Percentiles rank a stretch among this genome's conserved stretches.
These are phyloP conservation scores for Decapterus maruadsi DNA, from an alignment of 2,797 vertebrate genomes.

Conservation along the genomic window DNA sequence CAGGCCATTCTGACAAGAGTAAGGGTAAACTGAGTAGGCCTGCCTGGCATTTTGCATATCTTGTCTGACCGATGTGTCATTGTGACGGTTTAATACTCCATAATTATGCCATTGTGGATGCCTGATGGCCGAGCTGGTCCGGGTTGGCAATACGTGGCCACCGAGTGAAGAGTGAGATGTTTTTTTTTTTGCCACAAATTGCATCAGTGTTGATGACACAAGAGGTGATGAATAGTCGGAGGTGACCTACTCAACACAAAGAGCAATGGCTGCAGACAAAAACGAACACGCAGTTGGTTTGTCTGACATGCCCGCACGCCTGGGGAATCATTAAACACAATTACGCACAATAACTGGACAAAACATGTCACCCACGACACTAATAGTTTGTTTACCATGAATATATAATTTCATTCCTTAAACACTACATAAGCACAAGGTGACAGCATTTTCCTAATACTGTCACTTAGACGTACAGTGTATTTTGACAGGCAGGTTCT, in stretches of 20 bases:
- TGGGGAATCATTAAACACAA: slow-evolving; percentile 73
- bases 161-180: slow-evolving; percentile 61
- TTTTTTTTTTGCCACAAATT: slow-evolving; percentile 59
- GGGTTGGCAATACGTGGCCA: slow-evolving; percentile 30
- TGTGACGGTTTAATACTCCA: slow-evolving; percentile 83
- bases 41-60: slow-evolving; percentile 74
- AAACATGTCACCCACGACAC: slow-evolving; percentile 69
- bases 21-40: slow-evolving; percentile 74
- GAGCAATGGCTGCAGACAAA: slow-evolving; percentile 68
- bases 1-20: slow-evolving; percentile 76
- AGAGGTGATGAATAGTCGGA: slow-evolving; percentile 79
- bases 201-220: slow-evolving; percentile 65
- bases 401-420: slow-evolving; percentile 59
- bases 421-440: slow-evolving; percentile 42
- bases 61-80: slow-evolving; percentile 80
- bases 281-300: slow-evolving; percentile 72
- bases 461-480: slow-evolving; percentile 61
- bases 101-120: slow-evolving; percentile 80
- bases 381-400: slow-evolving; percentile 70
- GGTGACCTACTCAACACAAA: slow-evolving; percentile 69
- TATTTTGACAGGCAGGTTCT: slow-evolving; percentile 69
- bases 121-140: slow-evolving; percentile 71
- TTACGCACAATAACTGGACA: slow-evolving; percentile 65
- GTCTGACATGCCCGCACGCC: slow-evolving; percentile 63
- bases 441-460: slow-evolving; percentile 68